Percentiles rank a stretch among this genome's conserved stretches.
phyloP scores from a whole-genome alignment of 1,140 invertebrate genomes.

The Coptotermes formosanus region DNA sequence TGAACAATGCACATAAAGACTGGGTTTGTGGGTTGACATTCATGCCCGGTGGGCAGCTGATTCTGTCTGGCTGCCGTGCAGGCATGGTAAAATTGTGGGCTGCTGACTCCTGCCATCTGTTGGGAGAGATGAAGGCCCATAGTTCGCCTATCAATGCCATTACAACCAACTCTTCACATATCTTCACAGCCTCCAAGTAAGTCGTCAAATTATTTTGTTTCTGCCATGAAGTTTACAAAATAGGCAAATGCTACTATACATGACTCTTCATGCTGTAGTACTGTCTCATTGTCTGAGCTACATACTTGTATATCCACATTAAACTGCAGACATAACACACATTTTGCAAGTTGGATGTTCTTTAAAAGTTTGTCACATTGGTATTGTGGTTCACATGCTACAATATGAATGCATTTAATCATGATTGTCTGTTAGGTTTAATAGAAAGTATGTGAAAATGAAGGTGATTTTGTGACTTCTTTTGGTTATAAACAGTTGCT shows the following conservation, averaged over 20 bases:
- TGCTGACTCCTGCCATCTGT: slow-evolving; percentile 58
- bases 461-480: no score
- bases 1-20: slow-evolving; percentile 86
- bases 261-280: neutral
- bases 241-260: neutral
- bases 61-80: slow-evolving; percentile 76
- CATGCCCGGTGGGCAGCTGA: slow-evolving; percentile 58
- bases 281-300: no score
- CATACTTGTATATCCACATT: no score
- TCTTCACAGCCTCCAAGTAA: slow-evolving; percentile 77
- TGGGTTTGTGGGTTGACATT: slow-evolving; percentile 80
- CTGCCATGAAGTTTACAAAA: no score
- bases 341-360: no score
- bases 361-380: no score
- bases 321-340: no score
- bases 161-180: slow-evolving; percentile 65
- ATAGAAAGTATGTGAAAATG: no score
- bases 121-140: slow-evolving; percentile 75
- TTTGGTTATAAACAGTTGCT: no score
- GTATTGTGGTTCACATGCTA: no score
- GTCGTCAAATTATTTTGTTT: slow-evolving; percentile 40
- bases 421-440: no score
- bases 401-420: no score
- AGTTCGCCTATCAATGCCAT: slow-evolving; percentile 73
- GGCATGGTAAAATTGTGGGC: slow-evolving; percentile 74